phyloP scores from a whole-genome alignment of 1,140 invertebrate genomes.

The Galendromus occidentalis region DNA sequence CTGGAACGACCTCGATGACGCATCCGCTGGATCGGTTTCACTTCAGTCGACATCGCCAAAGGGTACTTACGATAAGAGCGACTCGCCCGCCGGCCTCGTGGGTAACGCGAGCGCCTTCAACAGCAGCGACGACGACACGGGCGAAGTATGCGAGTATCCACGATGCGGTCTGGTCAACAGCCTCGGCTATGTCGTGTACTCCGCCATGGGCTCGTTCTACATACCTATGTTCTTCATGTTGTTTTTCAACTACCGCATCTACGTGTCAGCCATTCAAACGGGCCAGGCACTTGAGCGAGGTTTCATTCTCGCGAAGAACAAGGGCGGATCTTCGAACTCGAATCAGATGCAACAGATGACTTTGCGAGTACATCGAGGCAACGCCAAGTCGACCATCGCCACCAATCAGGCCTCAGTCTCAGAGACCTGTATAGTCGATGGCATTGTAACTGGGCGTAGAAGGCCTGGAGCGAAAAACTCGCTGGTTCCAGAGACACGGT shows the following conservation, averaged over 20 bases:
- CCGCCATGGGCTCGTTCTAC: conserved; percentile 82
- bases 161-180: conserved; percentile 70
- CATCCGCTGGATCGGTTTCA: background rate
- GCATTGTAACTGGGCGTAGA: conserved; percentile 12
- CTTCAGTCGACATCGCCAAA: conserved; percentile 15
- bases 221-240: conserved; percentile 88
- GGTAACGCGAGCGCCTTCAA: background rate
- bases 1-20: conserved; percentile 45
- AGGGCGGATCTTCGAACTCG: conserved; percentile 22
- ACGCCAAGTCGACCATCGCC: conserved; percentile 21
- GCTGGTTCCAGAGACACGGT: conserved; percentile 10
- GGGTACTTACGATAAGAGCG: background rate
- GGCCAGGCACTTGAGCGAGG: conserved; percentile 58
- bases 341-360: conserved; percentile 60
- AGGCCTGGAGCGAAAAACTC: conserved; percentile 8
- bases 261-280: conserved; percentile 68
- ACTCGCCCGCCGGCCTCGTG: background rate
- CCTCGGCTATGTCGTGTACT: conserved; percentile 56
- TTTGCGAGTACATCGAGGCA: conserved; percentile 66
- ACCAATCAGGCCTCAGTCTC: conserved; percentile 14
- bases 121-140: background rate
- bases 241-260: conserved; percentile 90
- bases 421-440: conserved; percentile 13
- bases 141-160: conserved; percentile 13
- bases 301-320: conserved; percentile 66